phyloP scores from a whole-genome alignment of 2,888 invertebrate species.

The Dendrolimus pini region DNA sequence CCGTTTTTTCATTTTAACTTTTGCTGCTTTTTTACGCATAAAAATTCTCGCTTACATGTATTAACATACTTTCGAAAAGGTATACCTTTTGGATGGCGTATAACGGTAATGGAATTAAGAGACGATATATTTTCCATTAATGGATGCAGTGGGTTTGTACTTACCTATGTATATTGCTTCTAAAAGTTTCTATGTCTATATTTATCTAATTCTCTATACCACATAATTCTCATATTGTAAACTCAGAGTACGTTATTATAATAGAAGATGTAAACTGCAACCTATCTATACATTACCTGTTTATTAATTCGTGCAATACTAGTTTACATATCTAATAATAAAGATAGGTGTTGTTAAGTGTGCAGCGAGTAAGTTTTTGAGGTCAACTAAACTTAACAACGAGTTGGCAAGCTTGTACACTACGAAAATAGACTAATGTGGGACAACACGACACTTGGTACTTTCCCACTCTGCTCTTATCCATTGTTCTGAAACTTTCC shows the following conservation, averaged over 20 bases:
- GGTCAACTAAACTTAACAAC: conserved; percentile 27
- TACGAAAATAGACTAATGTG: conserved; percentile 38
- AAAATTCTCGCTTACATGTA: no score
- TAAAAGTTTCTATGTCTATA: no score
- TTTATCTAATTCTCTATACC: no score
- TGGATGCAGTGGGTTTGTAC: conserved; percentile 65
- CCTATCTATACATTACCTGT: no score
- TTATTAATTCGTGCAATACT: no score
- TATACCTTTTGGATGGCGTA: no score
- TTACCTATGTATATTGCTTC: not conserved
- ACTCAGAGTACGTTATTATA: no score
- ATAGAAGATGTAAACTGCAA: no score
- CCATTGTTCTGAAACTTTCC: not conserved
- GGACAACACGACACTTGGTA: conserved; percentile 27
- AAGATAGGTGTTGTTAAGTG: conserved; percentile 4
- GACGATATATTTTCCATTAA: conserved; percentile 57
- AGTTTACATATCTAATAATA: not conserved
- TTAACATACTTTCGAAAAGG: no score
- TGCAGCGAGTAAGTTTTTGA: conserved; percentile 17
- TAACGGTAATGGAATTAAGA: conserved; percentile 55
- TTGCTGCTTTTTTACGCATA: no score
- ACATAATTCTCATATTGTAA: no score
- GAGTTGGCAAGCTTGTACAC: conserved; percentile 12
- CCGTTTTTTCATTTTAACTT: no score
- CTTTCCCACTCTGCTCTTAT: conserved; percentile 15